Evolutionary conservation across 2,888 invertebrate genomes (phyloP).

Genomic region (Brenthis daphne): DNA sequence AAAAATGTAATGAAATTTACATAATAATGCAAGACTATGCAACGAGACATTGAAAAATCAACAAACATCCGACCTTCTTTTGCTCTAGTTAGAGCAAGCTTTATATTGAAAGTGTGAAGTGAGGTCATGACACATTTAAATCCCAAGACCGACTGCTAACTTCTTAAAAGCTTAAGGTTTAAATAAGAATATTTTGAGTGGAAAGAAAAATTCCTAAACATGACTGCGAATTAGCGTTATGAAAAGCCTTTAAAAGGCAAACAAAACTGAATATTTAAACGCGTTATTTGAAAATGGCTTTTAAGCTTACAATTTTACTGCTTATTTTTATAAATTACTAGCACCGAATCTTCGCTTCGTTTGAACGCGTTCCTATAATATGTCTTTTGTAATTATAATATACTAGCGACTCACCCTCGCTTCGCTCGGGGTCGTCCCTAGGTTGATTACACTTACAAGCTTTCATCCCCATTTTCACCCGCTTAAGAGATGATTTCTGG

Average conservation of each 20-base stretch:
- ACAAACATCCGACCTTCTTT: conserved; percentile 31
- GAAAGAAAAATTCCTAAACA: conserved; percentile 2
- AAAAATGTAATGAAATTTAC: conserved; percentile 19
- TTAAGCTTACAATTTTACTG: not conserved
- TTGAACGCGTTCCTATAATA: too few relatives aligned
- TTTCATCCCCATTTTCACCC: too few relatives aligned
- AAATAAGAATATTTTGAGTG: conserved; percentile 19
- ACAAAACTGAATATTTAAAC: not conserved
- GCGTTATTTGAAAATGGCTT: not conserved
- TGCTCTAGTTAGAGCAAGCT: conserved; percentile 32
- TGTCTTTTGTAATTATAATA: too few relatives aligned
- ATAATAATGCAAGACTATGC: conserved; percentile 25
- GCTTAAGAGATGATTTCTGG: too few relatives aligned
- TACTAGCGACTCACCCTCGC: too few relatives aligned
- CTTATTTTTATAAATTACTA: too few relatives aligned
- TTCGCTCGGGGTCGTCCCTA: too few relatives aligned
- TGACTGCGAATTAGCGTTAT: not conserved
- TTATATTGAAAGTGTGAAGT: conserved; percentile 37
- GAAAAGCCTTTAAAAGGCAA: not conserved
- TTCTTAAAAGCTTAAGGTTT: conserved; percentile 15
- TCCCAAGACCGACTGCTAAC: conserved; percentile 20
- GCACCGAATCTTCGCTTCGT: too few relatives aligned
- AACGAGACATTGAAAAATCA: conserved; percentile 30
- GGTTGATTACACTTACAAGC: too few relatives aligned
- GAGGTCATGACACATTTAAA: conserved; percentile 36